phyloP scores from a whole-genome alignment of 1,140 invertebrate genomes.

The Neuroterus valhalla region DNA sequence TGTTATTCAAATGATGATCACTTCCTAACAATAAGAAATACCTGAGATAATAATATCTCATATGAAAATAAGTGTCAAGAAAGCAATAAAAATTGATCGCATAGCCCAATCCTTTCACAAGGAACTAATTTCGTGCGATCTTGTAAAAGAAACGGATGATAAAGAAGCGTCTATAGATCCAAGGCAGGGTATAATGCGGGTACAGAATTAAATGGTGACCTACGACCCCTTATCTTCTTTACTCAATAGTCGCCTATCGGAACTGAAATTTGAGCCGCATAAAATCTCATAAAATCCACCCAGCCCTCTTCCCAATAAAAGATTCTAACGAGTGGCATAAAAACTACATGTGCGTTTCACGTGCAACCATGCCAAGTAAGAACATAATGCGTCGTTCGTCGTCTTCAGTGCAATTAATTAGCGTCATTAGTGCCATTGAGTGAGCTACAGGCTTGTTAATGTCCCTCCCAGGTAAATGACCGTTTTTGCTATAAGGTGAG shows the following conservation, averaged over 20 bases:
- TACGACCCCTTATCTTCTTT: slow-evolving; percentile 17
- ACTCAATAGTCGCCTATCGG: slow-evolving; percentile 34
- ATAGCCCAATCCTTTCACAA: slow-evolving; percentile 1
- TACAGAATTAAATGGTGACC: slow-evolving; percentile 51
- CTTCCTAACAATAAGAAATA: no score
- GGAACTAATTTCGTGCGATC: slow-evolving; percentile 14
- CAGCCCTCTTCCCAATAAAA: background rate
- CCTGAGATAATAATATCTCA: no score
- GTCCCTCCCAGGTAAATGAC: slow-evolving; percentile 52
- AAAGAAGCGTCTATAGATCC: background rate
- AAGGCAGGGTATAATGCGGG: slow-evolving; percentile 51
- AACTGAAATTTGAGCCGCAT: slow-evolving; percentile 35
- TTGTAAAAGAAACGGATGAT: slow-evolving; percentile 9
- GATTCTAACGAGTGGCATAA: background rate
- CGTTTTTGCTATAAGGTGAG: slow-evolving; percentile 48
- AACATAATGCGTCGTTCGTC: slow-evolving; percentile 58
- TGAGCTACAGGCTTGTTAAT: slow-evolving; percentile 63
- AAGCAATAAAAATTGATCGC: no score
- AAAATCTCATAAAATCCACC: background rate
- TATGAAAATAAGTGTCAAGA: no score
- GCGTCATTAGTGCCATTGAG: slow-evolving; percentile 67
- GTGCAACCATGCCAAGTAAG: slow-evolving; percentile 56
- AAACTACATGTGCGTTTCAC: slow-evolving; percentile 51
- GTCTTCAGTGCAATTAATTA: slow-evolving; percentile 69
- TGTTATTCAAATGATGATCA: no score